phyloP scores from a whole-genome alignment of 1,140 invertebrate species.

The Neodiprion lecontei region DNA sequence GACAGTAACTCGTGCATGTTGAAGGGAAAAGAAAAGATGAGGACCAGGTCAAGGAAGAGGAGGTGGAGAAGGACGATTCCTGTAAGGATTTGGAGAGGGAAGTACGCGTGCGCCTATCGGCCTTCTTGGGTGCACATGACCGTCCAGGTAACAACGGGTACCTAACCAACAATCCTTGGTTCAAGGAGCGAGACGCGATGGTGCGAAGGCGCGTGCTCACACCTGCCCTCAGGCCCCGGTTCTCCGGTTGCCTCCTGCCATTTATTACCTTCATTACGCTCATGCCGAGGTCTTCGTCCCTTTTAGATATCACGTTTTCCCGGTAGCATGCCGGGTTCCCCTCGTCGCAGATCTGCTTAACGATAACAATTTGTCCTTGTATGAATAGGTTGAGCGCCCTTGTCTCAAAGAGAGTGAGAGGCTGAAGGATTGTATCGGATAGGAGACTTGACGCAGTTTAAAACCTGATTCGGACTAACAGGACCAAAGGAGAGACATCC shows the following conservation, averaged over 20 bases:
- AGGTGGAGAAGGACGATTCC: too few species aligned
- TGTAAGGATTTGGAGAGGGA: not conserved
- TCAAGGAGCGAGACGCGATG: too few species aligned
- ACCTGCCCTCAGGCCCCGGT: not conserved
- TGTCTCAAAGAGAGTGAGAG: too few species aligned
- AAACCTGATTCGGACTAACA: too few species aligned
- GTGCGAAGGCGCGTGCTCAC: not conserved
- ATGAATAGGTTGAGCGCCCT: not conserved
- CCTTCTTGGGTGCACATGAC: too few species aligned
- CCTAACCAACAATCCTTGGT: not conserved
- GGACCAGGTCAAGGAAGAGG: too few species aligned
- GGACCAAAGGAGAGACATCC: too few species aligned
- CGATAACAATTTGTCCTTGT: not conserved
- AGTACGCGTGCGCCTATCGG: not conserved
- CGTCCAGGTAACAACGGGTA: not conserved
- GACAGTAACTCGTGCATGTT: too few species aligned
- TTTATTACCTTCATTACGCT: conserved; percentile 2
- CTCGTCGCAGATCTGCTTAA: not conserved
- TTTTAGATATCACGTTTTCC: not conserved
- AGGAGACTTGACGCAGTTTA: too few species aligned
- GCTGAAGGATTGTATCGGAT: too few species aligned
- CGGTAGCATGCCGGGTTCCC: not conserved
- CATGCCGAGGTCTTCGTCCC: not conserved
- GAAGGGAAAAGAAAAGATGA: too few species aligned
- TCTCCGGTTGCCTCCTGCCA: conserved; percentile 3